A percentile compares a stretch with the other conserved stretches of the same genome.
These are phyloP conservation scores for Tetropium fuscum DNA, from an alignment of 2,888 invertebrate genomes.

Conservation along the genomic window DNA sequence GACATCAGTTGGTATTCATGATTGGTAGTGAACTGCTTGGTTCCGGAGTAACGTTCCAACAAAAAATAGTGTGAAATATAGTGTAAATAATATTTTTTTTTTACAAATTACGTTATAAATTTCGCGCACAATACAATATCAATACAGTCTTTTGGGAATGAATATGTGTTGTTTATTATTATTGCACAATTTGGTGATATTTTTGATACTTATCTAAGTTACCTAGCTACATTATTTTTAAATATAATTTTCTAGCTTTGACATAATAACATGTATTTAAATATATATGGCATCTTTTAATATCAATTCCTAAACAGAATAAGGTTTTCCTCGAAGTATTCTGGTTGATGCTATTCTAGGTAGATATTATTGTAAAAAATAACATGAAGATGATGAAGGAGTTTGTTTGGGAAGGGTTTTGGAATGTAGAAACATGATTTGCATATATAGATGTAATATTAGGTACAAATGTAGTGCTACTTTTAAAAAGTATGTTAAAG, in stretches of 20 bases:
- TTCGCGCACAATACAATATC: slow-evolving; percentile 49
- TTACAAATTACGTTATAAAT: too few species aligned
- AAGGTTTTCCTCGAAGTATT: not conserved
- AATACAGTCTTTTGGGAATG: slow-evolving; percentile 56
- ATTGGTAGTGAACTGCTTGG: too few species aligned
- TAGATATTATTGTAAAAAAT: slow-evolving; percentile 9
- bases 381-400: slow-evolving; percentile 2
- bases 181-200: slow-evolving; percentile 38
- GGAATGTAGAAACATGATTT: slow-evolving; percentile 21
- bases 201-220: slow-evolving; percentile 36
- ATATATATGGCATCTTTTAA: slow-evolving; percentile 17
- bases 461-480: too few species aligned
- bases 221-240: slow-evolving; percentile 5
- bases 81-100: too few species aligned
- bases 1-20: too few species aligned
- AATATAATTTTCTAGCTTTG: slow-evolving; percentile 23
- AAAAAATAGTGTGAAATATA: too few species aligned
- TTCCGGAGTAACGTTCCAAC: too few species aligned
- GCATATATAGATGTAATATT: not conserved
- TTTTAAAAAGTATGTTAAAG: too few species aligned
- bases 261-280: slow-evolving; percentile 28
- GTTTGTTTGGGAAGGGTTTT: not conserved
- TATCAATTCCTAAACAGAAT: slow-evolving; percentile 22
- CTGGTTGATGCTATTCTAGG: not conserved
- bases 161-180: slow-evolving; percentile 43